Conservation (phyloP, 2,797 vertebrate species). For the Danio jaintianensis region DNA sequence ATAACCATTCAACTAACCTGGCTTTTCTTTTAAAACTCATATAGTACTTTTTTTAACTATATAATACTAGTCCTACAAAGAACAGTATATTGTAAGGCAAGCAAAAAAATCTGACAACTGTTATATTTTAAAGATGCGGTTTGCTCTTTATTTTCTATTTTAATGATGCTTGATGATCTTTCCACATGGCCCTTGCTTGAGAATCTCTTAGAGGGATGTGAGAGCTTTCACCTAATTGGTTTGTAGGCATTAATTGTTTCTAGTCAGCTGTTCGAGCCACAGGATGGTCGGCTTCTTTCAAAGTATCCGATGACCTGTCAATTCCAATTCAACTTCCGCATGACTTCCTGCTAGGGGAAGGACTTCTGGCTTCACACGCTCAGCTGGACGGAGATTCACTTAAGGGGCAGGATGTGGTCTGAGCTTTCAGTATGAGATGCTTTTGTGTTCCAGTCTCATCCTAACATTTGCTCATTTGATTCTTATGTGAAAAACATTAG, state of each 20-base stretch:
- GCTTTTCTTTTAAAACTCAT: too few species aligned
- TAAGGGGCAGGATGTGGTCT: constrained; percentile 26
- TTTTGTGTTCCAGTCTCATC: background rate
- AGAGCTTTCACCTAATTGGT: constrained; percentile 16
- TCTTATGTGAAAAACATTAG: background rate
- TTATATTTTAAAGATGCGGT: background rate
- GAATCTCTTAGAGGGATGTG: background rate
- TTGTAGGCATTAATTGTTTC: constrained; percentile 34
- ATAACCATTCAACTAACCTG: too few species aligned
- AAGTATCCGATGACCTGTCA: constrained; percentile 9
- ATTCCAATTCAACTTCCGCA: constrained; percentile 21
- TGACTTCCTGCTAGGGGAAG: constrained; percentile 45
- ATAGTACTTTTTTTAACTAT: too few species aligned
- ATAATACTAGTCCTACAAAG: too few species aligned
- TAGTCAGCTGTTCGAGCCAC: constrained; percentile 30
- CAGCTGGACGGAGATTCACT: constrained; percentile 32
- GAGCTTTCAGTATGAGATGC: background rate
- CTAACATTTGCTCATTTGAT: background rate
- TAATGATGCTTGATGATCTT: background rate
- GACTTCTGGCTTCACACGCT: constrained; percentile 25
- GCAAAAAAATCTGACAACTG: too few species aligned
- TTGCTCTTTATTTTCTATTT: background rate
- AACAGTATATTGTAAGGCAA: too few species aligned
- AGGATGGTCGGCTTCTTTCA: constrained; percentile 4
- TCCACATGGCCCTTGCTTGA: background rate